These are phyloP conservation scores for Chrysogorgia sp. DNA, from an alignment of 92 coral and sea anemone species.

Conservation along the genomic window DNA sequence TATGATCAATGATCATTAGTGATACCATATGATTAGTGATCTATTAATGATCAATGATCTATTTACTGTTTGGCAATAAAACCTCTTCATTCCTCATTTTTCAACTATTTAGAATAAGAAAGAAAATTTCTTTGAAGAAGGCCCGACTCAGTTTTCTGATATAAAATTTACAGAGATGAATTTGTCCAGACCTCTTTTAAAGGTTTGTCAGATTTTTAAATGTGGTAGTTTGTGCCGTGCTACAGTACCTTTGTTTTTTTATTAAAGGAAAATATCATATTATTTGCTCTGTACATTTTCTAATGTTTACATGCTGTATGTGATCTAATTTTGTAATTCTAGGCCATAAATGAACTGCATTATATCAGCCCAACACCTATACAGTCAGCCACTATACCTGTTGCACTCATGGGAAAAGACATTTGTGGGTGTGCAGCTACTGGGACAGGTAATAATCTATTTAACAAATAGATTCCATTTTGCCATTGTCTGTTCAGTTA, in stretches of 20 bases:
- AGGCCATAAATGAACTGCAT: constrained; percentile 93
- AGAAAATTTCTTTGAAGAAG: constrained; percentile 79
- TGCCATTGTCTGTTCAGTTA: no score
- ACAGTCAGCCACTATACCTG: constrained; percentile 90
- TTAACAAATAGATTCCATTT: not conserved
- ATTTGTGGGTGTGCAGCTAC: constrained; percentile 99
- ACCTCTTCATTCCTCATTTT: not conserved
- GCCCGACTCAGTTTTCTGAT: constrained; percentile 92
- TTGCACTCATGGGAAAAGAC: constrained; percentile 99
- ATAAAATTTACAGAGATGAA: constrained; percentile 90
- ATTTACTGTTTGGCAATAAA: not conserved
- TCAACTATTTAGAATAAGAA: not conserved
- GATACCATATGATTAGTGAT: no score
- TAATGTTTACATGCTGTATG: no score
- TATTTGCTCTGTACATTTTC: not conserved
- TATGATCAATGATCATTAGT: no score
- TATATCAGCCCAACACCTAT: constrained; percentile 94
- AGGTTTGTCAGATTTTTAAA: constrained; percentile 57
- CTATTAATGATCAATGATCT: no score
- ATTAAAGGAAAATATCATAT: not conserved
- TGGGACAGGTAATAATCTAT: constrained; percentile 76
- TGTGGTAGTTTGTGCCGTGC: no score
- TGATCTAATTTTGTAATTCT: not conserved
- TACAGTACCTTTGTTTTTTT: not conserved
- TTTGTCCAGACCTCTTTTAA: constrained; percentile 90